Conservation (phyloP, 2,888 invertebrate species). For the Drosophila austrosaltans region DNA sequence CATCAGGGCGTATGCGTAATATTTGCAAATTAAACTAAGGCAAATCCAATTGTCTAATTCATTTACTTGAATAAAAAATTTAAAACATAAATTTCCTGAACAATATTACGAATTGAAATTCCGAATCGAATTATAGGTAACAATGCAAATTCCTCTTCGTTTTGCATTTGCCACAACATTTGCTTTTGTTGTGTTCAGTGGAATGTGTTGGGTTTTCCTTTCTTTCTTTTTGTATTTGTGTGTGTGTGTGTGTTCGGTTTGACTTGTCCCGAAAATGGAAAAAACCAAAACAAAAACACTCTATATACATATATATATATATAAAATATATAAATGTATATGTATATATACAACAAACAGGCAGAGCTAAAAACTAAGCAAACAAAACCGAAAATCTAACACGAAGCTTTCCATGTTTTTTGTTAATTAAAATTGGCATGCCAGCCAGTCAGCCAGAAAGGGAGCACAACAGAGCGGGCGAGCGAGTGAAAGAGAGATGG, state of each 20-base stretch:
- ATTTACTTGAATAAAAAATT: too few species aligned
- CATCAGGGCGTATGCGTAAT: too few species aligned
- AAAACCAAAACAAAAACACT: slow-evolving; percentile 23
- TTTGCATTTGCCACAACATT: not conserved
- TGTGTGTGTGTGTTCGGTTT: not conserved
- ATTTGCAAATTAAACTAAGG: too few species aligned
- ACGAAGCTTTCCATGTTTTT: slow-evolving; percentile 64
- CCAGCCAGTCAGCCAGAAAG: slow-evolving; percentile 26
- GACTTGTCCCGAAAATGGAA: slow-evolving; percentile 21
- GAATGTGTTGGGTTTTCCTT: not conserved
- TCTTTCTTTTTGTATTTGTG: too few species aligned
- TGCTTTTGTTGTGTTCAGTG: not conserved
- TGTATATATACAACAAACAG: slow-evolving; percentile 23
- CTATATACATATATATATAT: not conserved
- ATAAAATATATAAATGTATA: not conserved
- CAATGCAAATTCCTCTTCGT: not conserved
- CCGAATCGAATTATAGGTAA: not conserved
- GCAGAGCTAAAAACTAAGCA: slow-evolving; percentile 29
- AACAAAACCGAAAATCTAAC: slow-evolving; percentile 43
- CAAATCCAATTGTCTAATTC: too few species aligned
- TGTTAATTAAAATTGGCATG: slow-evolving; percentile 74
- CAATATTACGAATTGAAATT: too few species aligned
- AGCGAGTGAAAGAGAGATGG: slow-evolving; percentile 15
- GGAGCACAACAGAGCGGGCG: not conserved
- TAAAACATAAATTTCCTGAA: too few species aligned